Evolutionary conservation across 2,113 vertebrate species (phyloP).

Genomic region (Xyliphius kryptos): DNA sequence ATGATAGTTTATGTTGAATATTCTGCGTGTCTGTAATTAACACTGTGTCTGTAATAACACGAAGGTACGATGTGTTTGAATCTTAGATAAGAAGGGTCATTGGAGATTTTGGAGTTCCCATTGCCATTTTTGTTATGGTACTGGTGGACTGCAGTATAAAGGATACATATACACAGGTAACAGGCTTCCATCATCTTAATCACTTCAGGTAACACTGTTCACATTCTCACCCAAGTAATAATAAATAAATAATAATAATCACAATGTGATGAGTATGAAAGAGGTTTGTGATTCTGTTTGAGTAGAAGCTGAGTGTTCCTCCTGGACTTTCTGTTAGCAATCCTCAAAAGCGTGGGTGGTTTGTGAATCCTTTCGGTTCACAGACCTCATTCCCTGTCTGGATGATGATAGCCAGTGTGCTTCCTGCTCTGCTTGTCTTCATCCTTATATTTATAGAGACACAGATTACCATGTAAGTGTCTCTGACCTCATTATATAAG

Average conservation of each 20-base stretch:
- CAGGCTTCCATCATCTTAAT: not conserved
- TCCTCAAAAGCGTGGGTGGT: slow-evolving; percentile 79
- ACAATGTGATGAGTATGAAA: too few relatives aligned
- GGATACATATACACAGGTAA: slow-evolving; percentile 90
- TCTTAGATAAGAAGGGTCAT: slow-evolving; percentile 83
- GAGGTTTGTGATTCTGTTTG: not conserved
- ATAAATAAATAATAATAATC: too few relatives aligned
- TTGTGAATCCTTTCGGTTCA: slow-evolving; percentile 83
- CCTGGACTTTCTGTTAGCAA: slow-evolving; percentile 84
- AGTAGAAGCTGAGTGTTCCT: slow-evolving; percentile 89
- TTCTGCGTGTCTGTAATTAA: too few relatives aligned
- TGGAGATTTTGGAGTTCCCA: slow-evolving; percentile 93
- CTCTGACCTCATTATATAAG: too few relatives aligned
- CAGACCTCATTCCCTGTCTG: slow-evolving; percentile 76
- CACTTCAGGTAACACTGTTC: too few relatives aligned
- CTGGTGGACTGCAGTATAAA: slow-evolving; percentile 81
- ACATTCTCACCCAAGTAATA: too few relatives aligned
- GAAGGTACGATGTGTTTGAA: too few relatives aligned
- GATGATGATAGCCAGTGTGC: slow-evolving; percentile 93
- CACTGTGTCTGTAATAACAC: too few relatives aligned
- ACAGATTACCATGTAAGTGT: slow-evolving; percentile 94
- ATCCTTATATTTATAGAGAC: slow-evolving; percentile 99
- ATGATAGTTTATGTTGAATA: too few relatives aligned
- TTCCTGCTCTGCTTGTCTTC: slow-evolving; percentile 88
- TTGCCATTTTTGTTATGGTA: slow-evolving; percentile 94